Conservation (phyloP, 2,888 invertebrate genomes). For the Idaea biselata region DNA sequence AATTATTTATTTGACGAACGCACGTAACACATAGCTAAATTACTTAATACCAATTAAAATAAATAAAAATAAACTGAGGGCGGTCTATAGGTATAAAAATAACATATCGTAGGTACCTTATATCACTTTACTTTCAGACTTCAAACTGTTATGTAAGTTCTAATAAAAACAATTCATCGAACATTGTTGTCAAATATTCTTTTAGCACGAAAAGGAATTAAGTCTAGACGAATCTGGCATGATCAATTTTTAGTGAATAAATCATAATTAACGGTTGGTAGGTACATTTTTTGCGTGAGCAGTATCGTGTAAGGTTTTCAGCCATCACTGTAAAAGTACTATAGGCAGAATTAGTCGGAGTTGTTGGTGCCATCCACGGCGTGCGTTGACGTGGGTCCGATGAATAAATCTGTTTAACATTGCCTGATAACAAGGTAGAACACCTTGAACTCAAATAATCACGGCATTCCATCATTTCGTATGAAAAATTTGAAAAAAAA, state of each 20-base stretch:
- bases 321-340: conserved; percentile 14
- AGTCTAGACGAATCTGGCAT: too few species aligned
- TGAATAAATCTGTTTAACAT: conserved; percentile 18
- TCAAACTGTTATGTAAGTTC: too few species aligned
- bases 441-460: conserved; percentile 13
- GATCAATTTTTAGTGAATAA: too few species aligned
- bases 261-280: conserved; percentile 4
- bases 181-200: too few species aligned
- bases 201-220: too few species aligned
- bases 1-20: too few species aligned
- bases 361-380: conserved; percentile 38
- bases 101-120: too few species aligned
- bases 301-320: background rate
- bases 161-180: too few species aligned
- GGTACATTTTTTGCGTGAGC: conserved; percentile 2
- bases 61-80: background rate
- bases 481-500: background rate
- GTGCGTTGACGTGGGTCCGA: conserved; percentile 18
- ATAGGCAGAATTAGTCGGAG: conserved; percentile 16
- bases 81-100: too few species aligned
- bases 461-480: background rate
- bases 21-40: background rate
- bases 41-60: background rate
- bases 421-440: conserved; percentile 8
- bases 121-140: too few species aligned